Evolutionary conservation across 2,113 vertebrate genomes (phyloP), one percentile per base, ranked within the genome.

Genomic region (Prinia subflava): DNA sequence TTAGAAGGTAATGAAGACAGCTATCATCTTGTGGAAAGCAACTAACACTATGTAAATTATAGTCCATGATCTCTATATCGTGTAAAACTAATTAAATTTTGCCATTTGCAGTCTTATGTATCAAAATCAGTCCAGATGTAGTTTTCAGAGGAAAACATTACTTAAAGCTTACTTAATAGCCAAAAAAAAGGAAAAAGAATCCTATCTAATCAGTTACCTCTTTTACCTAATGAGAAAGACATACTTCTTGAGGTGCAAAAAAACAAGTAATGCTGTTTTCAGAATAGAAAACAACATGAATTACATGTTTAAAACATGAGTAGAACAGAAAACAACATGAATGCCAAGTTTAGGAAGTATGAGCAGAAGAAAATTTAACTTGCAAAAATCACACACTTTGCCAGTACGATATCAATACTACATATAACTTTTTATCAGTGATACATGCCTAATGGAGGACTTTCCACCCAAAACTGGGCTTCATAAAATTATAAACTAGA

Each of bases 321-420:
- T 33, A 55, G 62, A 46, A 70, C 0, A 53, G 22, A 56, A 87
- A 92, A 50, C 27, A 89, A 15, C 4, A 52, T 6, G 1, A 81
- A 60, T 10, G 6, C 5, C 11, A 89, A 69, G 15, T 31, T 87
- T 78, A 74, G 39, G 39, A 82, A 84, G 82, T 10, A 71, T 0
- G 1, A 89, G 47, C 15, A 71, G 30, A 78, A 88, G 30, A 64
- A 85, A 79, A 85, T 82, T 10, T 52, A 71, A 46, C 62, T 50
- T 83, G 21, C 31, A 69, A 70, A 76, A 62, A n/a, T 31, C 4
- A 65, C 11, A 74, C 10, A 30, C 30, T 71, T 75, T 4, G 1
- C 27, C 15, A n/a, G 31, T 15, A 60, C 6, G 0, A 0, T 50
- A 56, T 24, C 33, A 35, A 35, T 47, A 23, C 24, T 22, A 53